Evolutionary conservation across 2,113 vertebrate species (phyloP).

Genomic region (Polypterus senegalus): DNA sequence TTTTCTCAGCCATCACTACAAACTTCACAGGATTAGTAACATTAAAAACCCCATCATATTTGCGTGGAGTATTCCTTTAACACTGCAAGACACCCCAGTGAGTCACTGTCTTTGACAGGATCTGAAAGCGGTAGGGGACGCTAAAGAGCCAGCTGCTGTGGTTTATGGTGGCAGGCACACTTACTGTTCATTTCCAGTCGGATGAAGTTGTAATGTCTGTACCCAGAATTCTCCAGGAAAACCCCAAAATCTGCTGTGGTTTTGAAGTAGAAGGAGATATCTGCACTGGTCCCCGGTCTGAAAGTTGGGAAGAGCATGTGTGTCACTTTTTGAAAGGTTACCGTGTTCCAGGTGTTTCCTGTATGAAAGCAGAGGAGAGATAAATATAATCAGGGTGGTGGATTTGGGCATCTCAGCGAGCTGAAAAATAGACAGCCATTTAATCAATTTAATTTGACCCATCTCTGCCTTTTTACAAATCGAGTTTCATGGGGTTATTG

Average conservation of each 20-base stretch:
- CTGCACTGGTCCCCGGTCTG: constrained; percentile 73
- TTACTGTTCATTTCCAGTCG: constrained; percentile 86
- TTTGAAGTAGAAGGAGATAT: constrained; percentile 95
- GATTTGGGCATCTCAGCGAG: no score
- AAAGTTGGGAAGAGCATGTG: constrained; percentile 85
- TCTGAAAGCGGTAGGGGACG: no score
- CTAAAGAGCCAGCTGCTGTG: no score
- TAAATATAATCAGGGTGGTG: background rate
- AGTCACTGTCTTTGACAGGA: no score
- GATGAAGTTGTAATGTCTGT: constrained; percentile 66
- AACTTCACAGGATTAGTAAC: background rate
- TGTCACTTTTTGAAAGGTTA: constrained; percentile 77
- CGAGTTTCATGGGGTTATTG: no score
- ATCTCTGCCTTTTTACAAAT: no score
- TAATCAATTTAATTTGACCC: no score
- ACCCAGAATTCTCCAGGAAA: constrained; percentile 81
- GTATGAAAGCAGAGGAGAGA: constrained; percentile 7
- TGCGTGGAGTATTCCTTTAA: no score
- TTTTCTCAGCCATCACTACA: background rate
- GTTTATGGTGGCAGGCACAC: constrained; percentile 13
- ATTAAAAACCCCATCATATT: background rate
- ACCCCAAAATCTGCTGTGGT: constrained; percentile 72
- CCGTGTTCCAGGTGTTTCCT: constrained; percentile 92
- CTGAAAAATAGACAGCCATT: no score
- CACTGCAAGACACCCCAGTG: no score